Base-by-base conservation (phyloP, 2,797 vertebrate genomes). In the Premnoplex brunnescens region DNA sequence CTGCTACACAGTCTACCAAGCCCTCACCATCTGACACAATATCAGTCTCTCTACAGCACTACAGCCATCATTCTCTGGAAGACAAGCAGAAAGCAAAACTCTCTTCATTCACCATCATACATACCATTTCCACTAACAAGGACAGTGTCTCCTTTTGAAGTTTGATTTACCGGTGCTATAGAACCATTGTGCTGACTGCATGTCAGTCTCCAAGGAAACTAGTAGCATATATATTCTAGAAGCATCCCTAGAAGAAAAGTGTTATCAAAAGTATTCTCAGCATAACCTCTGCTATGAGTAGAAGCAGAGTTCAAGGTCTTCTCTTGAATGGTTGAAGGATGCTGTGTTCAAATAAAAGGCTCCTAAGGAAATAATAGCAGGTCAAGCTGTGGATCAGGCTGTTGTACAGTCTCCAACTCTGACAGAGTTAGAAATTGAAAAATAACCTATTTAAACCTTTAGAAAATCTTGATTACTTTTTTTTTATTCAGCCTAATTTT, bases 151-250 rank as follows among this genome's bases (percentile, higher is more conserved):
- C 74, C 85, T 91, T 95, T 69, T 89, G 81, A 91, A 83, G 85
- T 87, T 91, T 85, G 80, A 92, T 94, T 95, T 95, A 82, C 83
- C 85, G 92, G 85, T 88, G 92, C 67, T 71, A 10, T 6, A 93
- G 85, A 92, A 74, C 80, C 92, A 84, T 82, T 96, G 89, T 95
- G 81, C 85, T 93, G 85, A 64, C 85, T 95, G 46, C 44, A 43
- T 89, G 78, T 73, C 95, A 92, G 94, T 97, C 97, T 95, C 96
- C 97, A 96, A 96, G 97, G 97, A 96, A 97, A 97, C 96, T 56
- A 75, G 75, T 34, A 75, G 89, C 63, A 88, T 62, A 94, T 92
- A 71, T 94, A 93, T 96, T 94, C 91, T 60, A 94, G 96, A 96
- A 94, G 77, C 88, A 82, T 90, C 84, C 76, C 49, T 68, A 82